phyloP scores from a whole-genome alignment of 2,888 invertebrate genomes.

The Drosophila monieri region DNA sequence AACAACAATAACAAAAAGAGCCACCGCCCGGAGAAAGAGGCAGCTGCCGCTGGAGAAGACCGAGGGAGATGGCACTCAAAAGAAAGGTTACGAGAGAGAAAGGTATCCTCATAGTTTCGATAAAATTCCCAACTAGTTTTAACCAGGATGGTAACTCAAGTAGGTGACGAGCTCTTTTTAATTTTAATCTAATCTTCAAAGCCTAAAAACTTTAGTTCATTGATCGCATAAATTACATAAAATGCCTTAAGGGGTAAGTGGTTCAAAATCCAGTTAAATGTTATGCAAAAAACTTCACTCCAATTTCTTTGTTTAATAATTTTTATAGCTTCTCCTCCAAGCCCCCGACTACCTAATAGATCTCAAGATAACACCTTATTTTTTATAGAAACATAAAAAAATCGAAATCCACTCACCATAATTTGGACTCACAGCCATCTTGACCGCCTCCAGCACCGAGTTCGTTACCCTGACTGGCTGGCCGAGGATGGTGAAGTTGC shows the following conservation, averaged over 20 bases:
- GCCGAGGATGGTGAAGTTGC: conserved; percentile 84
- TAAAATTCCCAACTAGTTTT: neutral
- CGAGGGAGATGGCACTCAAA: neutral
- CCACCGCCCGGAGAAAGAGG: conserved; percentile 31
- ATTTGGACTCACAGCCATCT: conserved; percentile 83
- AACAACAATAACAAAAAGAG: conserved; percentile 52
- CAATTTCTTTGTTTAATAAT: too few relatives aligned
- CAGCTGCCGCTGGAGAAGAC: conserved; percentile 18
- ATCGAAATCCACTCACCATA: conserved; percentile 83
- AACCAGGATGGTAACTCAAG: too few relatives aligned
- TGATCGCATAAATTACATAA: too few relatives aligned
- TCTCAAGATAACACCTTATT: too few relatives aligned
- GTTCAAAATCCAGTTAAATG: too few relatives aligned
- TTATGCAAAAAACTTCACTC: too few relatives aligned
- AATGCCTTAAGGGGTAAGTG: too few relatives aligned
- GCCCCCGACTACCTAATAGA: too few relatives aligned
- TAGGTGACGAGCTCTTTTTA: too few relatives aligned
- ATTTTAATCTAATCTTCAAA: too few relatives aligned
- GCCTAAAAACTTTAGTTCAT: too few relatives aligned
- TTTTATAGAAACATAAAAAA: neutral
- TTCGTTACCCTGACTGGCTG: conserved; percentile 82
- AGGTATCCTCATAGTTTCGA: conserved; percentile 5
- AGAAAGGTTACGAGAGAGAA: conserved; percentile 11
- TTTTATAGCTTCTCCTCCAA: too few relatives aligned
- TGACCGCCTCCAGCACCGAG: conserved; percentile 81